Evolutionary conservation across 2,888 invertebrate genomes (phyloP), one percentile per base, ranked within the genome.

Genomic region (Xylota segnis): DNA sequence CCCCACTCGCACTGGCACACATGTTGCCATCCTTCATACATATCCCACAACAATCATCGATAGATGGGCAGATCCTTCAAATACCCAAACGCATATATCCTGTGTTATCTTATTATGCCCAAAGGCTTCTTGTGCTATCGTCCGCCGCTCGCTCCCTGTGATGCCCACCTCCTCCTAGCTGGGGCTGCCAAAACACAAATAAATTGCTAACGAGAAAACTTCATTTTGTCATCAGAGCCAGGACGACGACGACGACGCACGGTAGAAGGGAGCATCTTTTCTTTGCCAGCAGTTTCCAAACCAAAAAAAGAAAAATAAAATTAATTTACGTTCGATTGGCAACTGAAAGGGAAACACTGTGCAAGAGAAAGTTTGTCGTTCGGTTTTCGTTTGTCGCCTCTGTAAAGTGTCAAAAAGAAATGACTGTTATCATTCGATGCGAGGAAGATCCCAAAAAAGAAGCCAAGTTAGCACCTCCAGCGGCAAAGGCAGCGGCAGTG

Each of bases 131-230:
- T 59, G 58, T 29, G 29, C 29, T 29, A 45, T 34, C 66, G 47
- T 32, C 37, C 29, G 68, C 47, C 47, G 34, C 32, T 9, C 34
- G 9, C 3, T 23, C 6, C 34, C 34, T 1, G n/a, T n/a, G n/a
- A n/a, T n/a, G n/a, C 37, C 37, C 37, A 37, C 4, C 59, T n/a
- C 10, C 1, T 2, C 14, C 4, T 14, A 7, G 18, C 61, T 45
- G 10, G 47, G 47, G 45, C 65, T 81, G 75, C 86, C 66, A 86
- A 82, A 82, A 86, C 68, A 86, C 86, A 86, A 82, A 86, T 86
- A 86, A 86, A 86, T 86, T 86, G 86, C 86, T 86, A 86, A 86
- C 86, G 86, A 86, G 86, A 86, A 86, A 86, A 86, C 82, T 86
- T 86, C 86, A 86, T 86, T 82, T 82, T 77, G 82, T 86, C 86